Evolutionary conservation across 92 coral and sea anemone species (phyloP).

Genomic region (Bergia sp.): DNA sequence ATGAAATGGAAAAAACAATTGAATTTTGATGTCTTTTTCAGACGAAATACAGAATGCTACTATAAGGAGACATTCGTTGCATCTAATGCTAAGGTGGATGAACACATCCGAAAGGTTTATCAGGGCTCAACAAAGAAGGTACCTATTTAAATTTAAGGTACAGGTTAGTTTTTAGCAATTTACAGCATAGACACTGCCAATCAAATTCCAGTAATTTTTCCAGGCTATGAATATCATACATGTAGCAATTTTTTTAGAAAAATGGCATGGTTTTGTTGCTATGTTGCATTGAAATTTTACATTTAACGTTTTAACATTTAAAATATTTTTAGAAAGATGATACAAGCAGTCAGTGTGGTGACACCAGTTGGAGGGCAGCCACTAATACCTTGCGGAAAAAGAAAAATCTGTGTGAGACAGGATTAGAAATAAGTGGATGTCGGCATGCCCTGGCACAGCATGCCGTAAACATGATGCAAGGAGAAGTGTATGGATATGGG

Average conservation of each 20-base stretch:
- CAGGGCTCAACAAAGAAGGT: background rate
- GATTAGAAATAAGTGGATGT: constrained; percentile 44
- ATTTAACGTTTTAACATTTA: too few relatives aligned
- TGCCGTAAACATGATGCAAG: constrained; percentile 41
- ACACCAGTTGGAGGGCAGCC: constrained; percentile 31
- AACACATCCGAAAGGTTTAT: constrained; percentile 14
- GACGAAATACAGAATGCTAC: background rate
- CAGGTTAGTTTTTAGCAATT: too few relatives aligned
- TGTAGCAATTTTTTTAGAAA: too few relatives aligned
- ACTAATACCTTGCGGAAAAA: constrained; percentile 13
- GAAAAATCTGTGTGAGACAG: constrained; percentile 42
- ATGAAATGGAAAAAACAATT: too few relatives aligned
- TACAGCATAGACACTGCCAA: too few relatives aligned
- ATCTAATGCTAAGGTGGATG: constrained; percentile 34
- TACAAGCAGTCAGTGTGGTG: constrained; percentile 1
- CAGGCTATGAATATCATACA: too few relatives aligned
- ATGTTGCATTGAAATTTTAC: too few relatives aligned
- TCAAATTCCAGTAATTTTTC: too few relatives aligned
- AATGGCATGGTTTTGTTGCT: too few relatives aligned
- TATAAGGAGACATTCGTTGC: constrained; percentile 8
- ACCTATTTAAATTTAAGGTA: too few relatives aligned
- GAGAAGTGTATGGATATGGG: constrained; percentile 46
- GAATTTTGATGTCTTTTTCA: background rate
- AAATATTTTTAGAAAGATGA: background rate
- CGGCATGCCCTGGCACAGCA: constrained; percentile 42